Base-by-base conservation (phyloP, 2,888 invertebrate genomes). In the Graphium colonna region DNA sequence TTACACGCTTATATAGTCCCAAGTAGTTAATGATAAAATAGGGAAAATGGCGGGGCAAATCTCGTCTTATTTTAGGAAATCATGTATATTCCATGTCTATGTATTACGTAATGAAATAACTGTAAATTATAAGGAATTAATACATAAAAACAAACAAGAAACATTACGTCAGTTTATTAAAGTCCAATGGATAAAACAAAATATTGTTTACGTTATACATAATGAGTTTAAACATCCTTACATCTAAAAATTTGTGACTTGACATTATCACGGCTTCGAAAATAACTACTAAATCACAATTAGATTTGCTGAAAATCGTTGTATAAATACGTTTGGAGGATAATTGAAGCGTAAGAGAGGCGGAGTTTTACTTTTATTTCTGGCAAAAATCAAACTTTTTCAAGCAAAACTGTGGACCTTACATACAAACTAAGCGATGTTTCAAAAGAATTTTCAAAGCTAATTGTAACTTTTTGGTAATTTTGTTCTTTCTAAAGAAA, bases 191-290 rank as follows among this genome's bases (percentile, higher is more conserved):
- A 48, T 13, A 43, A 18, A 33, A 52, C 51, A 51, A 52, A 50
- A 42, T 38, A 48, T 42, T 10, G n/a, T 33, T 33, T 33, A 40
- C 15, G 28, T 31, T 40, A 51, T 26, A 50, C 31, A 53, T 39
- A 17, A 40, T 28, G 9, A 39, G 50, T n/a, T n/a, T n/a, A 45
- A 52, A 55, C 42, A 36, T n/a, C 7, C 48, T 53, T 56, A 52
- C 12, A 48, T 31, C 26, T 44, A 56, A 47, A 33, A 47, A 28
- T 55, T 33, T 50, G 47, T 51, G 45, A 52, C 43, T 51, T 41
- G 39, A 33, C 26, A 31, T 10, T 40, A 38, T 47, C 40, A 33
- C 26, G 18, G 40, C 16, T 40, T 26, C 9, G 1, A 28, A 33
- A 39, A 8, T 40, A 28, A 16, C 12, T 15, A 38, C 21, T 33